Evolutionary conservation across 2,113 vertebrate species (phyloP).

Genomic region (Nannospalax galili): DNA sequence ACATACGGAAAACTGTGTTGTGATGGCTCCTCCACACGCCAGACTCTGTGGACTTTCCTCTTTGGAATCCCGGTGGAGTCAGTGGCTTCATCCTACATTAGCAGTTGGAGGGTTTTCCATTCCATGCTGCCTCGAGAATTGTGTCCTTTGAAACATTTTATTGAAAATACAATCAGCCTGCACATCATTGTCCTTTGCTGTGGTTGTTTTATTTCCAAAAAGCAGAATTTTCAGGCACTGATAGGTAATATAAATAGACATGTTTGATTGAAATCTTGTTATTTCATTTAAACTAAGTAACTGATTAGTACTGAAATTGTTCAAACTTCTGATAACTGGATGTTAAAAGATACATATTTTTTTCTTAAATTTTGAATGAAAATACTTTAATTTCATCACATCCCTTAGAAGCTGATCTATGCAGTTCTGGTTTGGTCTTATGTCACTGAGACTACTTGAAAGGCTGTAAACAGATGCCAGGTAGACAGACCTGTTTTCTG

Average conservation of each 20-base stretch:
- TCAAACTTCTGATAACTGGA: constrained; percentile 5
- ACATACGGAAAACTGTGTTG: not conserved
- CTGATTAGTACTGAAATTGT: not conserved
- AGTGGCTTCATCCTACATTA: not conserved
- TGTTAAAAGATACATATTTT: constrained; percentile 1
- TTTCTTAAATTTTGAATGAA: constrained; percentile 35
- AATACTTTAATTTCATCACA: constrained; percentile 34
- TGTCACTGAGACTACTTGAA: constrained; percentile 48
- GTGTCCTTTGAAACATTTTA: constrained; percentile 32
- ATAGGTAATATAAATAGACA: not conserved
- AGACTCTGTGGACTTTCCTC: not conserved
- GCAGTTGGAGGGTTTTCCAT: constrained; percentile 14
- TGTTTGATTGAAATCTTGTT: constrained; percentile 27
- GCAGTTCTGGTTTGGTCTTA: constrained; percentile 58
- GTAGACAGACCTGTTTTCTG: constrained; percentile 55
- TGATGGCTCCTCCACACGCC: not conserved
- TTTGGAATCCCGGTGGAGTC: not conserved
- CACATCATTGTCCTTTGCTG: constrained; percentile 1
- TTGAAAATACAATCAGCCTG: constrained; percentile 56
- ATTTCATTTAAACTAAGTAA: constrained; percentile 57
- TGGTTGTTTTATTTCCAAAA: constrained; percentile 53
- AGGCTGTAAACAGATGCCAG: constrained; percentile 62
- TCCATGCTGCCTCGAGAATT: constrained; percentile 10
- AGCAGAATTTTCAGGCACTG: not conserved
- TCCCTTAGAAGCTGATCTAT: constrained; percentile 48